phyloP scores from a whole-genome alignment of 2,113 vertebrate species.

The Cathartes aura region DNA sequence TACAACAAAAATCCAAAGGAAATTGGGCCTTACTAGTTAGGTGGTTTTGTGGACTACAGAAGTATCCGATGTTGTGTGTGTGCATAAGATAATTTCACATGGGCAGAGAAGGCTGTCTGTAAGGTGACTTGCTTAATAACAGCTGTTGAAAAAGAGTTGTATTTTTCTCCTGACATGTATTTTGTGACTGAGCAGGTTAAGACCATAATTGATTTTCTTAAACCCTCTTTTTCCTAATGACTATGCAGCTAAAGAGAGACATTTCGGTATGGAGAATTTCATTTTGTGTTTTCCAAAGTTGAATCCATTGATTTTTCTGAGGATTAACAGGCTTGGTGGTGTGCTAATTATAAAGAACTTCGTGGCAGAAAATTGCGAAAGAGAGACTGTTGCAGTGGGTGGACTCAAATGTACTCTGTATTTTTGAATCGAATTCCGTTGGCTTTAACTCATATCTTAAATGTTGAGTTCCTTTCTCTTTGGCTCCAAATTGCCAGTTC shows the following conservation, averaged over 20 bases:
- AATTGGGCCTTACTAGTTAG: background rate
- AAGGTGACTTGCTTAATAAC: background rate
- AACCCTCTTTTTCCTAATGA: background rate
- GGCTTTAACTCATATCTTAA: background rate
- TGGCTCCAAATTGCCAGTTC: background rate
- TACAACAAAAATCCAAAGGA: background rate
- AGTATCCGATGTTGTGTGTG: background rate
- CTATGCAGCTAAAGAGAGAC: background rate
- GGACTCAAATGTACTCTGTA: background rate
- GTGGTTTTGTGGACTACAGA: background rate
- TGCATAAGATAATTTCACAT: background rate
- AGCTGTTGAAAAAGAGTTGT: background rate
- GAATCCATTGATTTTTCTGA: constrained; percentile 32
- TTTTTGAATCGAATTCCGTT: constrained; percentile 26
- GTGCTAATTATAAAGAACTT: constrained; percentile 44
- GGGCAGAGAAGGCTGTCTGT: background rate
- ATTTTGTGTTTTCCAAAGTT: background rate
- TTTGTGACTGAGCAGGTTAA: constrained; percentile 36
- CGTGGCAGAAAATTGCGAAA: constrained; percentile 19
- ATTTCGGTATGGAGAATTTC: background rate
- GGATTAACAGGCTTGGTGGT: constrained; percentile 9
- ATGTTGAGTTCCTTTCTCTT: background rate
- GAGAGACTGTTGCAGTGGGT: background rate
- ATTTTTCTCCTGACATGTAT: background rate
- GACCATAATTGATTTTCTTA: constrained; percentile 42